These are phyloP conservation scores for Spea multiplicata DNA, from an alignment of 2,113 vertebrate species.

Conservation along the genomic window DNA sequence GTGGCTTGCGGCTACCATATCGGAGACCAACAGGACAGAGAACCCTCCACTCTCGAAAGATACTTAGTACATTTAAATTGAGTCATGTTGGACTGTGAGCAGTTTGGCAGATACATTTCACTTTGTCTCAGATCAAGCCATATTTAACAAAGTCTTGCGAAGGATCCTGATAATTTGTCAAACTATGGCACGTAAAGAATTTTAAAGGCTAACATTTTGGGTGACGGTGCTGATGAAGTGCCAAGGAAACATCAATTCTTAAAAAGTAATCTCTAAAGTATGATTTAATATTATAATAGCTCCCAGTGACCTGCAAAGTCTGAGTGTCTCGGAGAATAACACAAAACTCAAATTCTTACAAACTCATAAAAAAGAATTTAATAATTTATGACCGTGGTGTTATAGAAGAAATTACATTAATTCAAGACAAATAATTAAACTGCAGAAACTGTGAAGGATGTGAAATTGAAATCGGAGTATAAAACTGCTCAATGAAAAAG, in stretches of 20 bases:
- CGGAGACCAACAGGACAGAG: background rate
- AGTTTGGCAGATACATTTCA: background rate
- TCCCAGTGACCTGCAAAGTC: conserved; percentile 30
- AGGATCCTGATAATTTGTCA: background rate
- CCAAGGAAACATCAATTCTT: background rate
- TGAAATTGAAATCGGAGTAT: conserved; percentile 38
- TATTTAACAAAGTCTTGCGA: background rate
- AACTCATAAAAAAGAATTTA: conserved; percentile 24
- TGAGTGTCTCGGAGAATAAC: conserved; percentile 6
- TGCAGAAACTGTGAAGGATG: conserved; percentile 26
- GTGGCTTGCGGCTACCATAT: too few relatives aligned
- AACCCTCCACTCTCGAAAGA: background rate
- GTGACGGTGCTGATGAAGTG: background rate
- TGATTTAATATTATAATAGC: conserved; percentile 15
- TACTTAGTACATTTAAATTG: background rate
- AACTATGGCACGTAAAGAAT: background rate
- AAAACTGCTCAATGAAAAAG: conserved; percentile 34
- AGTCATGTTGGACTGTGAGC: background rate
- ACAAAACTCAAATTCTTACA: conserved; percentile 16
- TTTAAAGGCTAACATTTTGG: background rate
- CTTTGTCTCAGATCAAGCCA: background rate
- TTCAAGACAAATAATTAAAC: conserved; percentile 46
- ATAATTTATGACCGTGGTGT: conserved; percentile 34
- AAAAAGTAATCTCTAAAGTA: conserved; percentile 15
- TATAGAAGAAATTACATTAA: conserved; percentile 39